phyloP scores from a whole-genome alignment of 1,140 invertebrate genomes.

The Periplaneta americana region DNA sequence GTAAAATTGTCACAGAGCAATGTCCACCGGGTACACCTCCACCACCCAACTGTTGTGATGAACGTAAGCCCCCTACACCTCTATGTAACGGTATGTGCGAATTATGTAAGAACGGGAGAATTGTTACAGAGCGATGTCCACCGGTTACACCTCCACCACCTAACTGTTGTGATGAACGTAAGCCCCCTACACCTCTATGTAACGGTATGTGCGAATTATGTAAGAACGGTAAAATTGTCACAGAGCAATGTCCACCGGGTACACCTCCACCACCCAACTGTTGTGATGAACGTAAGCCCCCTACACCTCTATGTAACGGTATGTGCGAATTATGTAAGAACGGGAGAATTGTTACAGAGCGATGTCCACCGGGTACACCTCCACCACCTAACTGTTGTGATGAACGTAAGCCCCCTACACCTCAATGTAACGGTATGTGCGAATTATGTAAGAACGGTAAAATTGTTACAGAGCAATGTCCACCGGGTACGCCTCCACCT shows the following conservation, averaged over 20 bases:
- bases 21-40: not conserved
- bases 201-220: not conserved
- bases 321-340: not conserved
- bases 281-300: not conserved
- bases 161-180: not conserved
- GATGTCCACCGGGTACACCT: not conserved
- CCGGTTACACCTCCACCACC: not conserved
- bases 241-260: not conserved
- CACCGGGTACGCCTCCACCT: too few relatives aligned
- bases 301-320: too few relatives aligned
- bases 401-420: not conserved
- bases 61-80: not conserved
- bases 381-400: not conserved
- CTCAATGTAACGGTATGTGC: not conserved
- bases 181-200: too few relatives aligned
- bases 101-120: not conserved
- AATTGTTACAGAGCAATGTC: too few relatives aligned
- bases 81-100: too few relatives aligned
- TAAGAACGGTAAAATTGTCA: not conserved
- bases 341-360: not conserved
- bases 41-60: not conserved
- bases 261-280: not conserved
- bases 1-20: not conserved
- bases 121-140: not conserved
- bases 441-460: not conserved